Base-by-base conservation (phyloP, 2,888 invertebrate genomes). In the Amphimallon solstitiale region DNA sequence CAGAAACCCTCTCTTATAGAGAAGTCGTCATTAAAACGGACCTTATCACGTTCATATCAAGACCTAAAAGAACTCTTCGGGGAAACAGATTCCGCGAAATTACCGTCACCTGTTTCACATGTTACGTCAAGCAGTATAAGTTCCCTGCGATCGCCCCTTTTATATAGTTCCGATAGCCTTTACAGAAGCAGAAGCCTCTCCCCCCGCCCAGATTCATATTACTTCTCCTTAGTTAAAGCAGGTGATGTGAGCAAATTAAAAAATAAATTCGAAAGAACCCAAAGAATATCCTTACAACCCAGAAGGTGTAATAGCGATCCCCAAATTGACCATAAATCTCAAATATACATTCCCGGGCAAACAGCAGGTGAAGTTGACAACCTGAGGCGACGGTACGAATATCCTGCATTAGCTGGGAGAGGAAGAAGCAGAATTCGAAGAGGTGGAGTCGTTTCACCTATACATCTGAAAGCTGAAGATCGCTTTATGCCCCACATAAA, bases 401-500 rank as follows among this genome's bases (percentile, higher is more conserved):
- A 80, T 60, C 82, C 83, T 2, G 80, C 80, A 0, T 75, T 77
- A 54, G 77, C 83, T 1, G 79, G 79, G 2, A 81, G 87, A 29
- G 85, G 86, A 0, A 78, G 88, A 38, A 82, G 84, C 17, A 81
- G 86, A 2, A 79, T 81, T 7, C 78, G 84, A 69, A 79, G 82
- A 38, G 84, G 84, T 0, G 82, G 84, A n/a, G 80, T 84, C 65
- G 81, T 82, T 15, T 88, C 91, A 0, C 91, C 92, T 0, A 88
- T 91, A 54, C 88, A 88, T 6, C 82, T 92, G 34, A 85, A 88
- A 35, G 84, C 87, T 0, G 88, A 88, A 63, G 91, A 93, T 77
- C 86, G 93, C 10, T 89, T 89, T 70, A 94, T 94, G 93, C 94
- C 94, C 0, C 93, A 92, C 76, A 94, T 94, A 71, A 93, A 94